Conservation (phyloP, 2,797 vertebrate genomes). For the Petrocephalus schoutedeni region DNA sequence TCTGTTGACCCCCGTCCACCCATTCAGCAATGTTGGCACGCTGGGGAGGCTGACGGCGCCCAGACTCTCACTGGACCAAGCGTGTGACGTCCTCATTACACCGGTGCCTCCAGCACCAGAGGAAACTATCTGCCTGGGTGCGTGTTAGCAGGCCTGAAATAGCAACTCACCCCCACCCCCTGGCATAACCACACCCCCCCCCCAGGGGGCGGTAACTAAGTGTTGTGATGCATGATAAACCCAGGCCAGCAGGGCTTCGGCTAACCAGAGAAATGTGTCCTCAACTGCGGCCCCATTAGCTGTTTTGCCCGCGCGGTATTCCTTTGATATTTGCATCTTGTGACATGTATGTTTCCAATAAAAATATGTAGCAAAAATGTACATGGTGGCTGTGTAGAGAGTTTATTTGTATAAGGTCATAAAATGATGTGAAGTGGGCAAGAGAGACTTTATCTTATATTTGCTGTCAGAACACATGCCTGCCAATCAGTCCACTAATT, state of each 20-base stretch:
- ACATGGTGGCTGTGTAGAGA: neutral
- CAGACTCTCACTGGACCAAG: neutral
- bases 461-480: neutral
- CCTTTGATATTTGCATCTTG: neutral
- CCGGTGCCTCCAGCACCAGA: neutral
- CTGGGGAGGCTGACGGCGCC: slow-evolving; percentile 28
- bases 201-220: neutral
- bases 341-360: neutral
- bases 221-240: neutral
- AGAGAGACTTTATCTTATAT: neutral
- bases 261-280: neutral
- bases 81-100: neutral
- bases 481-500: too few relatives aligned
- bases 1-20: neutral
- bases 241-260: neutral
- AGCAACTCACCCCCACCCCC: neutral
- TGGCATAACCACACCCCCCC: neutral
- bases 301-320: neutral
- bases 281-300: neutral
- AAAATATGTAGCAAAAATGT: neutral
- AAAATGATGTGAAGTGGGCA: neutral
- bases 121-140: slow-evolving; percentile 14
- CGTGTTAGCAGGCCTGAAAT: neutral
- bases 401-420: neutral
- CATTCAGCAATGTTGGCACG: slow-evolving; percentile 33